phyloP scores from a whole-genome alignment of 2,113 vertebrate genomes.

The Scartelaos histophorus region DNA sequence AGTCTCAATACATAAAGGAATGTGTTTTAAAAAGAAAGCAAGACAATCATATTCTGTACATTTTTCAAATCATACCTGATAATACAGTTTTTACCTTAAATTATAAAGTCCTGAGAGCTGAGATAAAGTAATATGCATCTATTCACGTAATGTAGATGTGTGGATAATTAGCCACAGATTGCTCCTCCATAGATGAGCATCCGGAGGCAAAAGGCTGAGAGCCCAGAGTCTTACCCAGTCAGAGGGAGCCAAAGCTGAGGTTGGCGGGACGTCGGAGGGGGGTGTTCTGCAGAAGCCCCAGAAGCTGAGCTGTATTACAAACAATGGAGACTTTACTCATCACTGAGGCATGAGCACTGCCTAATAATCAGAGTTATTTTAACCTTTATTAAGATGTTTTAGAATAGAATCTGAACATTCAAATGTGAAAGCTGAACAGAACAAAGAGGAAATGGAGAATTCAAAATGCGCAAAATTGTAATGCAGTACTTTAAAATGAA shows the following conservation, averaged over 20 bases:
- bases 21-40: too few species aligned
- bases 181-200: conserved; percentile 36
- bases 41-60: too few species aligned
- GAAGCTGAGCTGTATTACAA: conserved; percentile 46
- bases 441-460: too few species aligned
- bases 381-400: too few species aligned
- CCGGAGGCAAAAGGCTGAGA: conserved; percentile 25
- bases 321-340: conserved; percentile 24
- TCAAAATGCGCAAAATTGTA: too few species aligned
- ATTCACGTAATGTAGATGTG: conserved; percentile 34
- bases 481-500: too few species aligned
- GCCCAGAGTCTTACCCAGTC: conserved; percentile 41
- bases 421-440: too few species aligned
- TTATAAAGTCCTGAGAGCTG: background rate
- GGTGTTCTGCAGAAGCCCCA: conserved; percentile 42
- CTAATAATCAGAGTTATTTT: too few species aligned
- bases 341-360: background rate
- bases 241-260: conserved; percentile 33
- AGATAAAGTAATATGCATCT: background rate
- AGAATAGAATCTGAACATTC: too few species aligned
- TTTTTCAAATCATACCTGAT: too few species aligned
- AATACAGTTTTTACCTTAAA: background rate
- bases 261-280: conserved; percentile 37
- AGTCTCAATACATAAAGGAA: background rate
- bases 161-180: conserved; percentile 54